phyloP scores from a whole-genome alignment of 2,888 invertebrate genomes.

The Odontocolon sp. region DNA sequence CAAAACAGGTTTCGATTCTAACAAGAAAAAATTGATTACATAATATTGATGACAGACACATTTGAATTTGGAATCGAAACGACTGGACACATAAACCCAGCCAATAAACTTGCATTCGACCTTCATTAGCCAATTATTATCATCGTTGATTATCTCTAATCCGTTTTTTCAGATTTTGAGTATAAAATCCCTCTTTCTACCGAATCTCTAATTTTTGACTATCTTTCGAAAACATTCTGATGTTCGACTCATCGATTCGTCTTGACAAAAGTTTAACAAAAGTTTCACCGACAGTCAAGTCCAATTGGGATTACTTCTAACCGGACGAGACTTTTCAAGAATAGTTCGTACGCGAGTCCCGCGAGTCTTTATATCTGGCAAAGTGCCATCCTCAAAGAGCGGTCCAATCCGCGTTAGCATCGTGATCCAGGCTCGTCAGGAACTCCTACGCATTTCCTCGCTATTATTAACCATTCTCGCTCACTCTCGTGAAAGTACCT shows the following conservation, averaged over 20 bases:
- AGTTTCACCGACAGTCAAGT: slow-evolving; percentile 17
- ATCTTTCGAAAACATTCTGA: neutral
- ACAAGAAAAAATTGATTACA: too few relatives aligned
- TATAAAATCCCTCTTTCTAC: neutral
- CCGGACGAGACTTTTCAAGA: slow-evolving; percentile 52
- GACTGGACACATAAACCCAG: slow-evolving; percentile 62
- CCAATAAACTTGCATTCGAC: slow-evolving; percentile 62
- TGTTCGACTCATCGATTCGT: neutral
- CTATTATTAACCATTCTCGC: slow-evolving; percentile 52
- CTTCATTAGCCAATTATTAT: slow-evolving; percentile 43
- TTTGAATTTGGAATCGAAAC: slow-evolving; percentile 5
- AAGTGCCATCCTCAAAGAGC: slow-evolving; percentile 41
- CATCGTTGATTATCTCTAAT: neutral
- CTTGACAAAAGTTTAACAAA: slow-evolving; percentile 19
- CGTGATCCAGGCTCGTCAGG: slow-evolving; percentile 57
- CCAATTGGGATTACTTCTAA: slow-evolving; percentile 49
- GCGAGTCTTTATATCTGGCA: slow-evolving; percentile 54
- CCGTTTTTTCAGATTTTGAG: neutral
- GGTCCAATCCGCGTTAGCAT: slow-evolving; percentile 41
- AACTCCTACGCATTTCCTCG: slow-evolving; percentile 58
- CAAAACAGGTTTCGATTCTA: too few relatives aligned
- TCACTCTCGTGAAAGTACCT: slow-evolving; percentile 26
- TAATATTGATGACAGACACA: neutral
- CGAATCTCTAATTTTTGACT: neutral
- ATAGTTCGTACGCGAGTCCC: slow-evolving; percentile 50